phyloP scores from a whole-genome alignment of 2,113 vertebrate genomes.

The Indicator maculatus region DNA sequence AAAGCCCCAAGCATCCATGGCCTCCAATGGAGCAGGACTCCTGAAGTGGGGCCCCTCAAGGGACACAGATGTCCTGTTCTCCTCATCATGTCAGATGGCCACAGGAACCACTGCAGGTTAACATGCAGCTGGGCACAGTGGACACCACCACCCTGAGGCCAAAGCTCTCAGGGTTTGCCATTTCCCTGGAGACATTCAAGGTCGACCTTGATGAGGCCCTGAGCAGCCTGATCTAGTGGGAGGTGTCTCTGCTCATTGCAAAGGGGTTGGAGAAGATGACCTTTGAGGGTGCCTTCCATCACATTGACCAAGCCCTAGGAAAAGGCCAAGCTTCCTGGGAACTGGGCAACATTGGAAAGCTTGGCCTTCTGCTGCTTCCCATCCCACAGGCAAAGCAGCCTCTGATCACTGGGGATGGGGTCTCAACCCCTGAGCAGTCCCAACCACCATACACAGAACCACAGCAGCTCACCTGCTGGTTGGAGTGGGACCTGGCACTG shows the following conservation, averaged over 20 bases:
- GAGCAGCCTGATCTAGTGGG: too few relatives aligned
- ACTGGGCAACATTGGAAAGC: neutral
- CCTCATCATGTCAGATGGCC: fast-evolving
- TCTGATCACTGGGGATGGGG: neutral
- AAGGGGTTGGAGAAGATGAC: too few relatives aligned
- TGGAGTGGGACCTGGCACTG: neutral
- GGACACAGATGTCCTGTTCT: neutral
- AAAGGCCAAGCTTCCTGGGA: neutral
- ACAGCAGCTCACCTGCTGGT: fast-evolving
- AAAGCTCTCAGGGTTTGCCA: neutral
- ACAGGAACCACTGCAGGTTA: neutral
- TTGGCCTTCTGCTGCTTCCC: neutral
- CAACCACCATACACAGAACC: fast-evolving
- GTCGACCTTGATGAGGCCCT: too few relatives aligned
- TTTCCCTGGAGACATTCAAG: too few relatives aligned
- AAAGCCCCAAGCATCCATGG: fast-evolving
- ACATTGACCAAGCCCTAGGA: fast-evolving
- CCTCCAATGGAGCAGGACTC: neutral
- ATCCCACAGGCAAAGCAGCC: neutral
- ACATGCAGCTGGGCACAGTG: neutral
- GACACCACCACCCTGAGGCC: neutral
- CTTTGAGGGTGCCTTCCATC: too few relatives aligned
- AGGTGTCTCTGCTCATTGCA: too few relatives aligned
- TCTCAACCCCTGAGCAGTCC: neutral
- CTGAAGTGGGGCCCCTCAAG: neutral